Base-by-base conservation (phyloP, 2,888 invertebrate species). In the Diachrysia chrysitis region DNA sequence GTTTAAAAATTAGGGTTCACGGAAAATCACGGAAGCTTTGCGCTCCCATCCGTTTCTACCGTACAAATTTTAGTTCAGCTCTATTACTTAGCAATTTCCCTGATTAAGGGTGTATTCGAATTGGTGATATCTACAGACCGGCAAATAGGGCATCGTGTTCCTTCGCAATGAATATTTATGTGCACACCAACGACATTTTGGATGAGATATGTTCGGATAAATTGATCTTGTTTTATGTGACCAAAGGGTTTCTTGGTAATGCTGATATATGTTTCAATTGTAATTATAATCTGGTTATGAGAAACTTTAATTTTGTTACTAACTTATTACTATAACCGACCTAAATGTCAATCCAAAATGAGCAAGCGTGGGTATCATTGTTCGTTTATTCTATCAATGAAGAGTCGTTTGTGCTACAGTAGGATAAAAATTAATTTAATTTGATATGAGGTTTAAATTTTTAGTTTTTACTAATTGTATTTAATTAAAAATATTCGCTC, bases 31-130 rank as follows among this genome's bases (percentile, higher is more conserved):
- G 80, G 83, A 73, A 79, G 83, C 80, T 77, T 73, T 75, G 84
- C 79, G 82, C 82, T 83, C 73, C 69, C 69, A 66, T 72, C 78
- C 73, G 69, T 81, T 87, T 89, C 86, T 92, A 90, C 84, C 88
- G 90, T 90, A 91, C 87, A 92, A 90, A 92, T 89, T 91, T 91
- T 87, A 87, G 88, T 87, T 85, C 82, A 82, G 82, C 87, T 85
- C 86, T 88, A 91, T 92, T 92, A 90, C 89, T 90, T 89, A 88
- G 90, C 89, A 90, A 92, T 93, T 92, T 92, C 84, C 87, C 87
- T 90, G 90, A 91, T 92, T 92, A 92, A 91, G 89, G 88, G 89
- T 87, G 86, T 88, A 84, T 82, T 76, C 83, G 83, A 85, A 87
- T 83, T 79, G 88, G 55, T 25, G 73, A 71, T 62, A 67, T 91